Percentiles rank a stretch among this genome's conserved stretches.
Evolutionary conservation across 53 echinoderm and acorn worm species (phyloP).

Genomic region (Stichopus horrens): DNA sequence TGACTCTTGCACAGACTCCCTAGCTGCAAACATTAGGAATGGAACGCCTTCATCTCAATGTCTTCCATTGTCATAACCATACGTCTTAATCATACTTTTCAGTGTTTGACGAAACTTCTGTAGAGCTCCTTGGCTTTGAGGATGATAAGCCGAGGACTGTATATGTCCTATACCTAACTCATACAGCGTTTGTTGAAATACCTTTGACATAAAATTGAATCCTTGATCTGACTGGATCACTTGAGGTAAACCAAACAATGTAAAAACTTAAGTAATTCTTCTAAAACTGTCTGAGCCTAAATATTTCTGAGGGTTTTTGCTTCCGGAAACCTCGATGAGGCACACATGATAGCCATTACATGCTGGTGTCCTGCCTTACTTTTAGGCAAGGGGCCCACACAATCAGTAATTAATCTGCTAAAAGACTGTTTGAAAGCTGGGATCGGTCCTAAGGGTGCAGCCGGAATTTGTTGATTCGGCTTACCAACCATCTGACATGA

Average conservation of each 20-base stretch:
- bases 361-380: constrained; percentile 59
- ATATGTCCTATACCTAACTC: constrained; percentile 51
- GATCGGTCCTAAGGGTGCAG: constrained; percentile 47
- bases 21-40: constrained; percentile 54
- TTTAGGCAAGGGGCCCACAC: constrained; percentile 65
- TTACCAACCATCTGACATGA: constrained; percentile 65
- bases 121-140: constrained; percentile 65
- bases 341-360: constrained; percentile 67
- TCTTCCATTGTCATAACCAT: constrained; percentile 46
- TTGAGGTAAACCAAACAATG: constrained; percentile 56
- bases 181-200: constrained; percentile 57
- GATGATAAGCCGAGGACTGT: constrained; percentile 69
- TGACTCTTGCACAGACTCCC: constrained; percentile 62
- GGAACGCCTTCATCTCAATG: constrained; percentile 57
- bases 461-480: constrained; percentile 52
- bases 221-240: constrained; percentile 56
- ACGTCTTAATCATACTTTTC: constrained; percentile 64
- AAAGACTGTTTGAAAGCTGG: not conserved
- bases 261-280: constrained; percentile 66
- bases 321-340: constrained; percentile 65
- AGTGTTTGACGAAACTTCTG: constrained; percentile 67
- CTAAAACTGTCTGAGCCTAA: constrained; percentile 50
- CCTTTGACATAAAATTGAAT: constrained; percentile 54
- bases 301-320: constrained; percentile 67
- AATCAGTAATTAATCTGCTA: constrained; percentile 55